Base-by-base conservation (phyloP, 2,113 vertebrate genomes). In the Macrotus californicus region DNA sequence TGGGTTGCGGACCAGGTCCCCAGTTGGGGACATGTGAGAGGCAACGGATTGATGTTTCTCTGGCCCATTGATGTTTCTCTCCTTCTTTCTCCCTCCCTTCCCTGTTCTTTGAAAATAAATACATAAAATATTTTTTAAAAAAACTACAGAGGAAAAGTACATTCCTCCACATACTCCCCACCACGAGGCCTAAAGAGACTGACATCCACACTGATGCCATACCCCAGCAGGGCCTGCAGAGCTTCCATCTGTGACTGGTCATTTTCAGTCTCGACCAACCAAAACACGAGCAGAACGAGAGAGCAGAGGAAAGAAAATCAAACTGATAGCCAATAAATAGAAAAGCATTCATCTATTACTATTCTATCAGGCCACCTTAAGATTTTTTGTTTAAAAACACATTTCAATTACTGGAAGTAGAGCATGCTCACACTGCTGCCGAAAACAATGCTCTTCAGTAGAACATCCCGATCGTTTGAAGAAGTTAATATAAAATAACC, bases 281-380 rank as follows among this genome's bases (percentile, higher is more conserved):
- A 64, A 95, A 91, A 82, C 41, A 93, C 29, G 39, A 69, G 90
- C 26, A 94, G 87, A 91, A 82, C 34, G 67, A 67, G 61, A 93
- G 6, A 89, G 79, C 1, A 92, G 29, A 87, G 64, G 24, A 93
- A 93, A 91, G n/a, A 92, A 87, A 96, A 81, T 80, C 64, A 43
- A 96, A 72, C 11, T 36, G 75, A 31, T 39, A n/a, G 56, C 29
- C 54, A 64, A 64, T 19, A 41, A 14, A 56, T 5, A 94, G 29
- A 80, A 86, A 80, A 80, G 43, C 22, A 86, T 72, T 59, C 41
- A 70, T 41, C 75, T 18, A 52, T 79, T 91, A 77, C 59, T 61
- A 64, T 39, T 64, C 54, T 73, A 54, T 66, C 31, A 66, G 59
- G 54, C 73, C 16, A 66, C 52, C 48, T 89, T 75, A 21, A 88